phyloP scores from a whole-genome alignment of 1,140 invertebrate species.

The Neodiprion virginianus region DNA sequence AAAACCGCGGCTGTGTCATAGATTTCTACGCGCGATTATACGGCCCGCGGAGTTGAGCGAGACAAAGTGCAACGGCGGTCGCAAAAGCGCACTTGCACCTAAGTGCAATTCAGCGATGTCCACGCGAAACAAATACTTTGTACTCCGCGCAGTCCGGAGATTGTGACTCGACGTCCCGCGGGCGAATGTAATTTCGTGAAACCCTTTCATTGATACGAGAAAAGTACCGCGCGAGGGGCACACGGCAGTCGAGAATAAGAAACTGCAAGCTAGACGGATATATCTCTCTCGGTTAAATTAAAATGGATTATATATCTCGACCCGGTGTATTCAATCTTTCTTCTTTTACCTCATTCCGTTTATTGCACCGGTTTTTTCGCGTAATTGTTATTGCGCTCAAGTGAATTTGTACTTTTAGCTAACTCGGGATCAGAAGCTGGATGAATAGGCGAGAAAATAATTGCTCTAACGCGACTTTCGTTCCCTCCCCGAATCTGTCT shows the following conservation, averaged over 20 bases:
- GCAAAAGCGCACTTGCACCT: too few relatives aligned
- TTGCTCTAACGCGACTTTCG: too few relatives aligned
- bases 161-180: slow-evolving; percentile 9
- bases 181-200: slow-evolving; percentile 50
- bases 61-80: too few relatives aligned
- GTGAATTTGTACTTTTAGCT: slow-evolving; percentile 22
- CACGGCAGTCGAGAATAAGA: slow-evolving; percentile 23
- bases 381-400: slow-evolving; percentile 38
- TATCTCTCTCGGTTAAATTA: slow-evolving; percentile 52
- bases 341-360: slow-evolving; percentile 30
- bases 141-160: too few relatives aligned
- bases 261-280: slow-evolving; percentile 51
- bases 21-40: too few relatives aligned
- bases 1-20: too few relatives aligned
- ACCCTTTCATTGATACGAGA: slow-evolving; percentile 54
- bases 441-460: too few relatives aligned
- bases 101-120: too few relatives aligned
- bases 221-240: slow-evolving; percentile 27
- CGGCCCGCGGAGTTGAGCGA: too few relatives aligned
- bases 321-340: slow-evolving; percentile 44
- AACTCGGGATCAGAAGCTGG: too few relatives aligned
- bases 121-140: too few relatives aligned
- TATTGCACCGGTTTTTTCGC: slow-evolving; percentile 30
- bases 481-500: too few relatives aligned
- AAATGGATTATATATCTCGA: slow-evolving; percentile 57